Evolutionary conservation across 1,140 invertebrate genomes (phyloP).

Genomic region (Drosophila dunni): DNA sequence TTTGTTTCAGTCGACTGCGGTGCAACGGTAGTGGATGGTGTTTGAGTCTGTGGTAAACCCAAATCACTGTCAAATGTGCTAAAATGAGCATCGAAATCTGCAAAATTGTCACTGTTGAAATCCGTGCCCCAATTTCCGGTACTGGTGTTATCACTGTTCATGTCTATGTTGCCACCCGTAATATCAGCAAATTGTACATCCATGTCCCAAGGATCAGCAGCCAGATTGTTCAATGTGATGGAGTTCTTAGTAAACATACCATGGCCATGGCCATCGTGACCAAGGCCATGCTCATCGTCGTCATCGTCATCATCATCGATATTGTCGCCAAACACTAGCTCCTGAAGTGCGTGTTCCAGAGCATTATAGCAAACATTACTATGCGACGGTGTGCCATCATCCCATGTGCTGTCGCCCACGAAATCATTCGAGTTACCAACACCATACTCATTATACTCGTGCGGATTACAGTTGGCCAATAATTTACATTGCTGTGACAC

Average conservation of each 20-base stretch:
- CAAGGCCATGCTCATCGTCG: constrained; percentile 65
- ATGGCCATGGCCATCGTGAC: constrained; percentile 58
- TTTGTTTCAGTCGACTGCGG: constrained; percentile 20
- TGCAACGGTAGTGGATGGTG: constrained; percentile 5
- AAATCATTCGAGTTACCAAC: constrained; percentile 62
- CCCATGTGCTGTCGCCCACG: constrained; percentile 59
- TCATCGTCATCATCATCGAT: constrained; percentile 79
- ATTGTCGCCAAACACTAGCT: constrained; percentile 69
- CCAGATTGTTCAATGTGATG: constrained; percentile 58
- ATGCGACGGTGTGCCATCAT: constrained; percentile 42
- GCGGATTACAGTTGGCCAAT: constrained; percentile 78
- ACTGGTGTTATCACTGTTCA: constrained; percentile 45
- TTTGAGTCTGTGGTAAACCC: constrained; percentile 46
- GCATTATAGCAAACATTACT: constrained; percentile 68
- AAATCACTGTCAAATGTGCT: constrained; percentile 75
- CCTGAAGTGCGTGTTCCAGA: constrained; percentile 65
- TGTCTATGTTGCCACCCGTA: constrained; percentile 48
- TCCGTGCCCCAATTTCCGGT: constrained; percentile 66
- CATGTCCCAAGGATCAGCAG: constrained; percentile 73
- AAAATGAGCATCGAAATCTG: constrained; percentile 81
- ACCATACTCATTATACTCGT: constrained; percentile 69
- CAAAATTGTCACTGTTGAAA: constrained; percentile 75
- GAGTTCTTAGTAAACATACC: constrained; percentile 69
- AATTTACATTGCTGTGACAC: constrained; percentile 69
- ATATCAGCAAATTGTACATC: constrained; percentile 71